Conservation (phyloP, 2,888 invertebrate species). For the Exocentrus adspersus region DNA sequence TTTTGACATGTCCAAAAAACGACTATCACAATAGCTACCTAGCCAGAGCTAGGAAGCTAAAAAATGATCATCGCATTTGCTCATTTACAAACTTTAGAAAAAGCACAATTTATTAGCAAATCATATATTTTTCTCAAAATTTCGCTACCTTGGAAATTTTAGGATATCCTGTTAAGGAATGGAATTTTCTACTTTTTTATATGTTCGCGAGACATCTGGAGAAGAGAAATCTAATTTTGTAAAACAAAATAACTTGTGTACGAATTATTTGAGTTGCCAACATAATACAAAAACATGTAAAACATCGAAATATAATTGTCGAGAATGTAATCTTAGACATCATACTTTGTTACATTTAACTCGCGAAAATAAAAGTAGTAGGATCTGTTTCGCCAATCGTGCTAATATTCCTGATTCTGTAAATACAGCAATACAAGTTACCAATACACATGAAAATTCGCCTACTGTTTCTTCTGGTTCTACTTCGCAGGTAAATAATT, state of each 20-base stretch:
- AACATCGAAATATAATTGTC: not conserved
- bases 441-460: not conserved
- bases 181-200: slow-evolving; percentile 10
- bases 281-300: not conserved
- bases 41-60: too few species aligned
- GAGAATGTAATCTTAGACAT: not conserved
- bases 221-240: not conserved
- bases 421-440: too few species aligned
- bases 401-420: too few species aligned
- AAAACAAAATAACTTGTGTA: slow-evolving; percentile 5
- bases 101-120: not conserved
- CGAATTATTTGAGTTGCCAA: not conserved
- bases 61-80: slow-evolving; percentile 6
- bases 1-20: too few species aligned
- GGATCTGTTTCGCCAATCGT: too few species aligned
- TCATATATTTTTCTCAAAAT: slow-evolving; percentile 10
- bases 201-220: slow-evolving; percentile 3
- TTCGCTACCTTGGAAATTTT: slow-evolving; percentile 13
- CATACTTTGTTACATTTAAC: not conserved
- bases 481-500: not conserved
- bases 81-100: slow-evolving; percentile 11
- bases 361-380: not conserved
- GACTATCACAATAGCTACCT: too few species aligned
- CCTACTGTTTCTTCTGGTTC: not conserved
- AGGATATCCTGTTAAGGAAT: slow-evolving; percentile 8